phyloP scores from a whole-genome alignment of 35 echinoderm and acorn worm genomes.

The Hemicentrotus pulcherrimus region DNA sequence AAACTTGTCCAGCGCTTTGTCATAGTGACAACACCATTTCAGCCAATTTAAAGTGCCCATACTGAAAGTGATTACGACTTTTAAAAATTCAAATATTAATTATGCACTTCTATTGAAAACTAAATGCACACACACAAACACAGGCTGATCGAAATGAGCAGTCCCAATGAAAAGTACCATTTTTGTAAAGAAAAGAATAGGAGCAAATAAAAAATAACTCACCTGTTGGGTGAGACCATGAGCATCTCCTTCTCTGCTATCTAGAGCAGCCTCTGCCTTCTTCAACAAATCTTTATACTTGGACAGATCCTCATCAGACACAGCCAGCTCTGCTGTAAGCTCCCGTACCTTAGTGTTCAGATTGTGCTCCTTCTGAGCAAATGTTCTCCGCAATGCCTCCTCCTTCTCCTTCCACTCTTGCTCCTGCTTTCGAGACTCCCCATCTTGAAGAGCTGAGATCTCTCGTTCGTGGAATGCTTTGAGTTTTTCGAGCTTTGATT shows the following conservation, averaged over 20 bases:
- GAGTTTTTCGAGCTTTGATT: slow-evolving; percentile 81
- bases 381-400: slow-evolving; percentile 62
- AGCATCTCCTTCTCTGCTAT: slow-evolving; percentile 57
- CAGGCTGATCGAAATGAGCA: no score
- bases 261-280: slow-evolving; percentile 59
- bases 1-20: no score
- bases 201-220: background rate
- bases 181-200: no score
- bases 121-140: no score
- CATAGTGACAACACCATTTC: no score
- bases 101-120: no score
- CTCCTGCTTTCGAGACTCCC: slow-evolving; percentile 61
- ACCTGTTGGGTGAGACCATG: slow-evolving; percentile 75
- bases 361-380: slow-evolving; percentile 76
- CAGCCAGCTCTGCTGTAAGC: slow-evolving; percentile 69
- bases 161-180: no score
- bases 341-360: slow-evolving; percentile 75
- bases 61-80: no score
- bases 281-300: slow-evolving; percentile 69
- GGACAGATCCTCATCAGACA: slow-evolving; percentile 83
- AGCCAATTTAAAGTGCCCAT: no score
- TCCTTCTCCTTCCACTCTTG: slow-evolving; percentile 84
- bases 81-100: no score
- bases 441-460: slow-evolving; percentile 70
- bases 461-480: slow-evolving; percentile 94